Base-by-base conservation (phyloP, 2,888 invertebrate species). In the Clunio marinus region DNA sequence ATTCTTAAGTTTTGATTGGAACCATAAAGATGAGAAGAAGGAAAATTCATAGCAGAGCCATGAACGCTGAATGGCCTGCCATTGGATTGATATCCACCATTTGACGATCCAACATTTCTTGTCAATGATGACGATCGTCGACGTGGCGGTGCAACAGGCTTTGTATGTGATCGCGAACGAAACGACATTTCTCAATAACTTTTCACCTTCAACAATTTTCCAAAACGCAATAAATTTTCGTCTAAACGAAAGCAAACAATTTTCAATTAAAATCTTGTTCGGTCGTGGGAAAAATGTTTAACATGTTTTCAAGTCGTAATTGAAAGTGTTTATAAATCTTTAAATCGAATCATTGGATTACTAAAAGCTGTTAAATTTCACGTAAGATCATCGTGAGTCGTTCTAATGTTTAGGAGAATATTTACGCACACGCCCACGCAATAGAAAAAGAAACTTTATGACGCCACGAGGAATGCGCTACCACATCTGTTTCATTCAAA, bases 51-150 rank as follows among this genome's bases (percentile, higher is more conserved):
- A 2, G 68, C 27, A 17, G 66, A 68, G 1, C 68, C 58, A 20
- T 68, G 57, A 41, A 58, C 37, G 41, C 68, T 68, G 60, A 22
- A 41, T 17, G 68, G 68, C 17, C 68, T 27, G 17, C 27, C 41
- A 7, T 27, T 57, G 69, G 69, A 75, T 70, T 68, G 70, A 74
- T 69, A 69, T n/a, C n/a, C n/a, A 59, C 69, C 70, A 69, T 69
- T 73, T 69, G 71, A 69, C 63, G 71, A 73, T 62, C 28, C 66
- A 22, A 55, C 15, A 46, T 71, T 74, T 55, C 25, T 81, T 75
- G 69, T 80, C 74, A 10, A 80, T 76, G 76, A 84, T 69, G 75
- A 79, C 75, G 74, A 84, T 77, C 72, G 84, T 76, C 77, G 75
- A 58, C 73, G 82, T 73, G 75, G 79, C 76, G n/a, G 79, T 73